Percentiles rank a stretch among this genome's conserved stretches.
Evolutionary conservation across 1,140 invertebrate genomes (phyloP).

Genomic region (Eciton burchellii): DNA sequence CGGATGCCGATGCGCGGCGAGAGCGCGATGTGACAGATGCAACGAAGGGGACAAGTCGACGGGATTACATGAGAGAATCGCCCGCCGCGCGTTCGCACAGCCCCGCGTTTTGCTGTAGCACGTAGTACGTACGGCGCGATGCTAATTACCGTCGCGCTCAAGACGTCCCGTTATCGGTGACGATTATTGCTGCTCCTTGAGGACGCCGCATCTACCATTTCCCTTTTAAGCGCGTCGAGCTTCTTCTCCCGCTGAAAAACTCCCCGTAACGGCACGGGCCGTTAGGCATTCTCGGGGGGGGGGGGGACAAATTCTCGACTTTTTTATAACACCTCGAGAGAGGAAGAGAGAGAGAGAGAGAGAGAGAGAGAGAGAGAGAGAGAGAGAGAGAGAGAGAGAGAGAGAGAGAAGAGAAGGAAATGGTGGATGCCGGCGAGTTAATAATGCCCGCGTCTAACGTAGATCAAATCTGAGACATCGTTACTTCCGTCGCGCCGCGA

Average conservation of each 20-base stretch:
- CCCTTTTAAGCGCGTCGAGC: neutral
- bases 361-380: too few relatives aligned
- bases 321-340: slow-evolving; percentile 3
- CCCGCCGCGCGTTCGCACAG: neutral
- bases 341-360: too few relatives aligned
- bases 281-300: neutral
- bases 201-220: neutral
- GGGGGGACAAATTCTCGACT: neutral
- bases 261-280: neutral
- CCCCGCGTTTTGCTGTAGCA: neutral
- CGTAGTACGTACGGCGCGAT: neutral
- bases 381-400: too few relatives aligned
- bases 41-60: neutral
- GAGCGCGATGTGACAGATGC: neutral
- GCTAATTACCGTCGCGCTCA: slow-evolving; percentile 17
- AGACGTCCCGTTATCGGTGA: slow-evolving; percentile 33
- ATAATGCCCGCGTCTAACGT: slow-evolving; percentile 26
- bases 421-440: slow-evolving; percentile 20
- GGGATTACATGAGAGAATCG: slow-evolving; percentile 28
- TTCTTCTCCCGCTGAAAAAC: neutral
- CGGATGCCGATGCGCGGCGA: neutral
- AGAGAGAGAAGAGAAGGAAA: neutral
- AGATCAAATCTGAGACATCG: slow-evolving; percentile 40
- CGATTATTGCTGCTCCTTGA: neutral
- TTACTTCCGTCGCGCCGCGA: slow-evolving; percentile 19